phyloP scores from a whole-genome alignment of 2,888 invertebrate species.

The Pyralis farinalis region DNA sequence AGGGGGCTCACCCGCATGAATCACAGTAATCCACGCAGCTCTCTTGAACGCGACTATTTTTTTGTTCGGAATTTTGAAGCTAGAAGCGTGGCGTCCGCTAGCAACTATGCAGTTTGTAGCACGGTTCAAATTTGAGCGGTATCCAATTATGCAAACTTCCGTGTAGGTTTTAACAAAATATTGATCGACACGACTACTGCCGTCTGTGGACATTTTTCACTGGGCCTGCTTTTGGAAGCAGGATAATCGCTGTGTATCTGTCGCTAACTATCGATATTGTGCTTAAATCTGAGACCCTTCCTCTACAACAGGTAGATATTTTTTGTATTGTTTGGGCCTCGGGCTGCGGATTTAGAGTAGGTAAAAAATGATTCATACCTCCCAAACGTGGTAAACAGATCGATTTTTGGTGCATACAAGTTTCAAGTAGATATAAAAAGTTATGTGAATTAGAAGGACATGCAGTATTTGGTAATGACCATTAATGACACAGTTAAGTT shows the following conservation, averaged over 20 bases:
- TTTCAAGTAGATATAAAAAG: too few relatives aligned
- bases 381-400: constrained; percentile 7
- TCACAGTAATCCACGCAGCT: constrained; percentile 65
- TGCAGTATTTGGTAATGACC: too few relatives aligned
- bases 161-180: constrained; percentile 62
- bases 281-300: constrained; percentile 51
- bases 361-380: constrained; percentile 39
- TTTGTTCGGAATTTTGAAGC: constrained; percentile 38
- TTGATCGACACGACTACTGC: constrained; percentile 66
- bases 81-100: constrained; percentile 24
- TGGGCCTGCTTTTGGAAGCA: constrained; percentile 41
- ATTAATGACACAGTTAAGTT: too few relatives aligned
- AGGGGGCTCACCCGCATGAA: constrained; percentile 72
- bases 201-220: constrained; percentile 56
- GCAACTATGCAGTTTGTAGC: constrained; percentile 21
- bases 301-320: constrained; percentile 67
- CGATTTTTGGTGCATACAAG: too few relatives aligned
- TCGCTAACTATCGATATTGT: constrained; percentile 54
- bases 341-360: constrained; percentile 27
- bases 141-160: constrained; percentile 58
- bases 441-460: too few relatives aligned
- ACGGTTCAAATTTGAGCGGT: constrained; percentile 59
- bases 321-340: constrained; percentile 66
- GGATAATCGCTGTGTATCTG: constrained; percentile 62
- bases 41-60: constrained; percentile 43